A percentile compares a stretch with the other conserved stretches of the same genome.
Conservation (phyloP, 2,888 invertebrate genomes). For the Macrophya alboannulata region DNA sequence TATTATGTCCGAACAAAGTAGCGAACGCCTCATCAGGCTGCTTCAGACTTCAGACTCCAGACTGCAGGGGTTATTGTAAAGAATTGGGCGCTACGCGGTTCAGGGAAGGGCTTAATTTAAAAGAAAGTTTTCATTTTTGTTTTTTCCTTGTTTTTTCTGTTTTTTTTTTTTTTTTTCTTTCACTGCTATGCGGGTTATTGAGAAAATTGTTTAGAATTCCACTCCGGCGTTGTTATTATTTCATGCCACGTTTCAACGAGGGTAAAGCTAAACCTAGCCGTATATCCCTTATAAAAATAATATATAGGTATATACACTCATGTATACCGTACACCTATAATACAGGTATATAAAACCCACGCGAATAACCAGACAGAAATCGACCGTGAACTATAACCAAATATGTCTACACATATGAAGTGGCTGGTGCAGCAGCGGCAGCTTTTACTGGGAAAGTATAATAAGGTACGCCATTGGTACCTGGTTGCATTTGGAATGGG, state of each 20-base stretch:
- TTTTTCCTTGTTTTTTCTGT: not conserved
- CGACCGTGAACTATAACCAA: conserved; percentile 54
- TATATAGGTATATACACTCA: not conserved
- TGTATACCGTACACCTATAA: not conserved
- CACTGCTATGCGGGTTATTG: not conserved
- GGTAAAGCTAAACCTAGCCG: not conserved
- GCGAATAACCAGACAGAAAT: conserved; percentile 54
- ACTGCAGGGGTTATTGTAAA: conserved; percentile 30
- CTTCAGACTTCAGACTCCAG: conserved; percentile 35
- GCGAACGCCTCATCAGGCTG: conserved; percentile 35
- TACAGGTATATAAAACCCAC: conserved; percentile 35
- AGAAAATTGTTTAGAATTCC: conserved; percentile 44
- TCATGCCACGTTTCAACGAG: conserved; percentile 39
- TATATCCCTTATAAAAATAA: not conserved
- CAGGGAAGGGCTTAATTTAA: conserved; percentile 39
- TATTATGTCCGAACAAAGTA: conserved; percentile 45
- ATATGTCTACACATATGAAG: conserved; percentile 22
- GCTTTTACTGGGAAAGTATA: conserved; percentile 19
- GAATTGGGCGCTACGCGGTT: conserved; percentile 6
- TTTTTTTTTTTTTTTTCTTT: not conserved
- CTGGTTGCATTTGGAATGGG: conserved; percentile 35
- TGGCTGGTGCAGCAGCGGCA: not conserved
- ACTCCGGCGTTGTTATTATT: conserved; percentile 27
- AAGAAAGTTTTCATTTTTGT: conserved; percentile 18
- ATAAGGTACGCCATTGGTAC: conserved; percentile 1